Evolutionary conservation across 2,797 vertebrate genomes (phyloP).

Genomic region (Amphiprion clarkii): DNA sequence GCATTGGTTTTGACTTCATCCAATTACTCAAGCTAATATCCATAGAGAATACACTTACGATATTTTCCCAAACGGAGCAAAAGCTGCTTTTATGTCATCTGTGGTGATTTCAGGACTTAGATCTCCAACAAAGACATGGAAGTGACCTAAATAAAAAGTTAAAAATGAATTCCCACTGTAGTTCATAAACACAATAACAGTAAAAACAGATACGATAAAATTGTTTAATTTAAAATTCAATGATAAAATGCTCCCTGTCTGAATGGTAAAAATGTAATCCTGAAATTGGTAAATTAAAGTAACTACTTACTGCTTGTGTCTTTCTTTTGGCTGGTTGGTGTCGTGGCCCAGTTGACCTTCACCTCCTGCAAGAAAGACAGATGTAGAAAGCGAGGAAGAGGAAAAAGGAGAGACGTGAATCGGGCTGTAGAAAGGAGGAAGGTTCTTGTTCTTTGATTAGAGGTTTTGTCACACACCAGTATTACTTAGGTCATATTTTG

Average conservation of each 20-base stretch:
- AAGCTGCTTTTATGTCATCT: conserved; percentile 97
- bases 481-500: conserved; percentile 64
- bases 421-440: conserved; percentile 25
- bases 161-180: neutral
- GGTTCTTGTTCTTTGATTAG: conserved; percentile 71
- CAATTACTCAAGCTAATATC: neutral
- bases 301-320: conserved; percentile 97
- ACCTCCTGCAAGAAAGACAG: conserved; percentile 90
- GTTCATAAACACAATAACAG: neutral
- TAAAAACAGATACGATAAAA: neutral
- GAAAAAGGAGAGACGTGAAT: conserved; percentile 44
- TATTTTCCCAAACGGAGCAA: conserved; percentile 97
- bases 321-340: conserved; percentile 99
- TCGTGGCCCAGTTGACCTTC: conserved; percentile 99
- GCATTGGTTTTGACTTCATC: neutral
- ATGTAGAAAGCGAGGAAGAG: conserved; percentile 59
- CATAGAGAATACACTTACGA: conserved; percentile 88
- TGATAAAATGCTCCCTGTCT: too few relatives aligned
- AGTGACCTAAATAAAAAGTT: conserved; percentile 87
- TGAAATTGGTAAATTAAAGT: neutral
- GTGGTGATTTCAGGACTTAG: conserved; percentile 98
- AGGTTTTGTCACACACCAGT: conserved; percentile 75
- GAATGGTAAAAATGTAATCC: too few relatives aligned
- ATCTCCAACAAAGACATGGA: conserved; percentile 99
- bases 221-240: neutral